phyloP scores from a whole-genome alignment of 2,113 vertebrate genomes.

The Todiramphus saurophagus region DNA sequence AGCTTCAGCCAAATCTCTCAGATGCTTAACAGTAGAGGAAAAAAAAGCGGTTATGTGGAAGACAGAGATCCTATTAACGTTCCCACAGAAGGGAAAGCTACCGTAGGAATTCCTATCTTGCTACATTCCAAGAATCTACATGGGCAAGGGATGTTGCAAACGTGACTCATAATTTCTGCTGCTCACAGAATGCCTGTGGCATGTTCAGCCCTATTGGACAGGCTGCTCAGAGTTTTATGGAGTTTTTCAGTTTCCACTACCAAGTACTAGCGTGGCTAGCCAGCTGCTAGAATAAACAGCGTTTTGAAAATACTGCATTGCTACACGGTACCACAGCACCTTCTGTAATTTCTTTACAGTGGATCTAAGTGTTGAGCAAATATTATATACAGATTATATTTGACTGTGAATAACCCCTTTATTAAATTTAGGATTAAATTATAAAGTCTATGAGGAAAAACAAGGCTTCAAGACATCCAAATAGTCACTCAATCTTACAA shows the following conservation, averaged over 20 bases:
- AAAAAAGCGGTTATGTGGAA: background rate
- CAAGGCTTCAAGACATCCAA: background rate
- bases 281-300: conserved; percentile 3
- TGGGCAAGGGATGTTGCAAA: conserved; percentile 28
- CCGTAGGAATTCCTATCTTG: background rate
- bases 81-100: conserved; percentile 13
- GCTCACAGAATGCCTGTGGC: conserved; percentile 13
- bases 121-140: conserved; percentile 1
- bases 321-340: background rate
- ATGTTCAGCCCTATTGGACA: background rate
- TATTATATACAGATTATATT: background rate
- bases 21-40: background rate
- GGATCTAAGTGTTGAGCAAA: background rate
- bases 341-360: background rate
- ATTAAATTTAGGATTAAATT: background rate
- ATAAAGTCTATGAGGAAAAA: background rate
- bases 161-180: conserved; percentile 55
- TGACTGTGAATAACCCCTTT: background rate
- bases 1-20: background rate
- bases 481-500: background rate
- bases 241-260: conserved; percentile 12
- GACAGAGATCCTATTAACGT: background rate
- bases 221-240: background rate
- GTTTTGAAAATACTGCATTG: background rate
- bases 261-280: background rate